Evolutionary conservation across 1,140 invertebrate species (phyloP).

Genomic region (Sinonovacula constricta): DNA sequence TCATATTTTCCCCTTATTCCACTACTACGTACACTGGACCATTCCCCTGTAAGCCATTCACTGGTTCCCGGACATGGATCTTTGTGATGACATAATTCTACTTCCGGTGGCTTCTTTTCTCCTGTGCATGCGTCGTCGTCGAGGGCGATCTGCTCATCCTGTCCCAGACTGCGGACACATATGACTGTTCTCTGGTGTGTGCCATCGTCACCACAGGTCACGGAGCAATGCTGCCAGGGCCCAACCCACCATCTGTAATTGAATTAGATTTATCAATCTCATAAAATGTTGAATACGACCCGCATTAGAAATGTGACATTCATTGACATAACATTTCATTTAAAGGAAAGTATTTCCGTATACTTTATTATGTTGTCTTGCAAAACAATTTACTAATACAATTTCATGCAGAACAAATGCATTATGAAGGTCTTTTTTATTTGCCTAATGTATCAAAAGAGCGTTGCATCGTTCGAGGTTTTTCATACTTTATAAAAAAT

Average conservation of each 20-base stretch:
- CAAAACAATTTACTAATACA: too few species aligned
- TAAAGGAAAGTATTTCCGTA: too few species aligned
- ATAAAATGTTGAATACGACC: too few species aligned
- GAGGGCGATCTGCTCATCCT: conserved; percentile 84
- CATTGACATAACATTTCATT: too few species aligned
- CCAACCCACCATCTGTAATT: conserved; percentile 89
- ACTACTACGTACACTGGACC: conserved; percentile 74
- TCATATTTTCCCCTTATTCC: neutral
- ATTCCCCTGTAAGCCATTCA: conserved; percentile 70
- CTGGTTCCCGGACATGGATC: conserved; percentile 80
- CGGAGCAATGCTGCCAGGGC: conserved; percentile 89
- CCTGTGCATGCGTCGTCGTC: conserved; percentile 84
- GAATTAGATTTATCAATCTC: too few species aligned
- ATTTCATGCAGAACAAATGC: too few species aligned
- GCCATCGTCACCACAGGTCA: conserved; percentile 84
- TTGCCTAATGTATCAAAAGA: neutral
- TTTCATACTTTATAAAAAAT: neutral
- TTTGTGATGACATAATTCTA: conserved; percentile 83
- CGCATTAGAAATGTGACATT: too few species aligned
- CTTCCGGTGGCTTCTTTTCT: conserved; percentile 82
- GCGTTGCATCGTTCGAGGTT: neutral
- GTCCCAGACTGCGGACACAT: conserved; percentile 83
- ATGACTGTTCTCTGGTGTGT: conserved; percentile 85
- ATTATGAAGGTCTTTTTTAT: too few species aligned
- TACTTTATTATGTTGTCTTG: too few species aligned